Percentiles rank a stretch among this genome's conserved stretches.
Conservation (phyloP, 2,888 invertebrate genomes). For the Thera britannica region DNA sequence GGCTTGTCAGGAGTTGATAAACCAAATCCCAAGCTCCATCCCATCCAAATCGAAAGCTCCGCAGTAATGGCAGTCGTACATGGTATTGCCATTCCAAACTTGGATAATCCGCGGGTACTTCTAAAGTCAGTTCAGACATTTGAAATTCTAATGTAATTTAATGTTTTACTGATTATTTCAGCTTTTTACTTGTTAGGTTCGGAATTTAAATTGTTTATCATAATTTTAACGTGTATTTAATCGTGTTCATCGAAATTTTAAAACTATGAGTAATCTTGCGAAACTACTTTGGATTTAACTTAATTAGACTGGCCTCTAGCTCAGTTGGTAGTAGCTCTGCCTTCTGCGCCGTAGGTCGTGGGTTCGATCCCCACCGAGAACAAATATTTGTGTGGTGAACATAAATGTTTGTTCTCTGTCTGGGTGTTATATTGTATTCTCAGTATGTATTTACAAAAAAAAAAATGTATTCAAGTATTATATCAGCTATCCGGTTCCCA, state of each 20-base stretch:
- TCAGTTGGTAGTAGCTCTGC: too few species aligned
- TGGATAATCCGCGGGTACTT: slow-evolving; percentile 36
- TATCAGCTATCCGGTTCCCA: too few species aligned
- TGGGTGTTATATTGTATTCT: too few species aligned
- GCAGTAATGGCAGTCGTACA: slow-evolving; percentile 31
- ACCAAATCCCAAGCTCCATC: not conserved
- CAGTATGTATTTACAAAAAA: too few species aligned
- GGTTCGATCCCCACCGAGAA: too few species aligned
- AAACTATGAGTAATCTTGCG: too few species aligned
- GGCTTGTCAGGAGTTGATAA: slow-evolving; percentile 14
- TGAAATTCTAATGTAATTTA: slow-evolving; percentile 30
- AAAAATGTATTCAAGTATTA: too few species aligned
- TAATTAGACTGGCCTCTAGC: too few species aligned
- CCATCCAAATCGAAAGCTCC: slow-evolving; percentile 21
- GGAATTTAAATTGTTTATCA: slow-evolving; percentile 9
- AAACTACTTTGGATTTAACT: too few species aligned
- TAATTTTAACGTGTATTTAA: not conserved
- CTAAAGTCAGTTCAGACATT: slow-evolving; percentile 28
- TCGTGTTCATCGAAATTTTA: not conserved
- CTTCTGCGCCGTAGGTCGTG: too few species aligned
- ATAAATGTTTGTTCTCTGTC: too few species aligned
- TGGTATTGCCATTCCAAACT: slow-evolving; percentile 41
- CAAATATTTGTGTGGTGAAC: too few species aligned
- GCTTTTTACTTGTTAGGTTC: slow-evolving; percentile 20
- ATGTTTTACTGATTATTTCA: slow-evolving; percentile 26